Evolutionary conservation across 1,140 invertebrate genomes (phyloP), one percentile per base, ranked within the genome.

Genomic region (Drosophila setifemur): DNA sequence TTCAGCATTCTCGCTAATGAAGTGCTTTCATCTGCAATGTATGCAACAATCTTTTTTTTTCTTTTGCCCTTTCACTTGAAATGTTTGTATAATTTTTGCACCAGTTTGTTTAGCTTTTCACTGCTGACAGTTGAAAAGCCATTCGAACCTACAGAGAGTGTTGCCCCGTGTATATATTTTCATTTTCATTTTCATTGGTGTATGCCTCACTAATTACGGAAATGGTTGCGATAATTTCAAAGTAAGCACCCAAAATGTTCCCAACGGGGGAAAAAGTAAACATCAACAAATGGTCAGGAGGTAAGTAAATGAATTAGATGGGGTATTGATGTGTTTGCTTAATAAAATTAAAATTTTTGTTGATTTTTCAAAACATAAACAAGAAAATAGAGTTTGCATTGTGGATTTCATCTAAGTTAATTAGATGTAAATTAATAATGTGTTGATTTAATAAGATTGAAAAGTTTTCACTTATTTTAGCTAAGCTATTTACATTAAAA

Each of bases 101-200:
- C 50, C 40, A 50, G 58, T 78, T 85, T 83, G 73, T 85, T 66
- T 66, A 67, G 78, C 73, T 71, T 66, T 85, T 71, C 70, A 74
- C 19, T 37, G 26, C 40, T 45, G 42, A 70, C 55, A 79, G 47
- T 19, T 68, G 60, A 44, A 48, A 54, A 49, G 52, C 40, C 35
- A 33, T 14, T 21, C 19, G 16, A 43, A 48, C 52, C 35, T 25
- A 44, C 35, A 12, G 28, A 48, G 37, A 50, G 48, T 67, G 48
- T 68, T 26, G 42, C 29, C 44, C 49, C 42, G 67, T 19, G 47
- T 40, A 48, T 66, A n/a, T n/a, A n/a, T 14, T 18, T 67, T 37
- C 49, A 57, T 45, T 73, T 81, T 53, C 71, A 67, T 47, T 81
- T 81, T 75, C 71, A 66, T 77, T 78, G 73, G 40, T 53, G 45